These are phyloP conservation scores for Cyprinella venusta DNA, from an alignment of 2,797 vertebrate genomes.

Conservation along the genomic window DNA sequence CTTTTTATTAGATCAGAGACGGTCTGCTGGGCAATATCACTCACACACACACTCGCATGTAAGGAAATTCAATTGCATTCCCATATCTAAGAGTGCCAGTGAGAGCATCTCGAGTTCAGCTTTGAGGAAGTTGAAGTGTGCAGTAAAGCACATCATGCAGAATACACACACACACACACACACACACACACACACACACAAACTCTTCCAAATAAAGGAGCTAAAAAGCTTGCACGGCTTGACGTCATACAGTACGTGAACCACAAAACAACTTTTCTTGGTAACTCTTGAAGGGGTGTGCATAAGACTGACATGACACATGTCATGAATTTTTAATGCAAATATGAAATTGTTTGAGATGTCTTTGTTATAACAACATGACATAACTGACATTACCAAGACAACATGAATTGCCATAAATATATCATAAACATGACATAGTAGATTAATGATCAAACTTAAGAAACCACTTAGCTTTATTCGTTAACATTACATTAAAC, in stretches of 20 bases:
- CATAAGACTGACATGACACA: no score
- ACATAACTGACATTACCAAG: no score
- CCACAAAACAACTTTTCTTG: neutral
- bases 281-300: neutral
- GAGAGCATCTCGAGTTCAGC: constrained; percentile 6
- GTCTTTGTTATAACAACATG: no score
- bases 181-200: no score
- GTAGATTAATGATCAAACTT: no score
- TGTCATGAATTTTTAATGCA: no score
- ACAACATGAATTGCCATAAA: no score
- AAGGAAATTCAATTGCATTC: constrained; percentile 46
- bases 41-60: constrained; percentile 43
- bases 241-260: neutral
- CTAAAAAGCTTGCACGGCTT: neutral
- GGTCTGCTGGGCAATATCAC: constrained; percentile 42
- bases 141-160: constrained; percentile 6
- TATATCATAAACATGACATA: no score
- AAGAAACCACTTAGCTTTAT: no score
- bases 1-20: constrained; percentile 57
- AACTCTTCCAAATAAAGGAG: neutral
- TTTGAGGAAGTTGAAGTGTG: constrained; percentile 10
- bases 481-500: no score
- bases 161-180: neutral
- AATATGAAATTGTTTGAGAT: no score
- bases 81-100: constrained; percentile 23